Evolutionary conservation across 2,113 vertebrate species (phyloP), one percentile per base, ranked within the genome.

Genomic region (Phalacrocorax pelagicus): DNA sequence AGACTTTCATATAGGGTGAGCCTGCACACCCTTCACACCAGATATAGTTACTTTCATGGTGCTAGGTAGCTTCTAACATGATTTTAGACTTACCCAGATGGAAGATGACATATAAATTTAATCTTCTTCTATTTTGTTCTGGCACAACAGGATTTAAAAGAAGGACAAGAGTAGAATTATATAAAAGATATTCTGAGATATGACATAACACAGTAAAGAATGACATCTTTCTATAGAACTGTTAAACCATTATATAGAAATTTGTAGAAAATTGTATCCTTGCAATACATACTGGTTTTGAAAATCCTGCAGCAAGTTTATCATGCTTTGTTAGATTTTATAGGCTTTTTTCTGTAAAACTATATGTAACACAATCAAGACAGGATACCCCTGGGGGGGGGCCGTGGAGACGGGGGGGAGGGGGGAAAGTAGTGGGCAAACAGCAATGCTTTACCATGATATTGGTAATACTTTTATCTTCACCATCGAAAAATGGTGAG

Each of bases 31-130:
- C 74, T 94, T 93, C 93, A 90, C 79, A 92, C 54, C 36, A 93
- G 46, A 55, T 73, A 38, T n/a, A 59, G 71, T 88, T 94, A 38
- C 75, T 88, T 90, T 94, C 72, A 83, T 90, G 75, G 67, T 70
- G 32, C 36, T 42, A 62, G 70, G 13, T 58, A 83, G 27, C 16
- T 86, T n/a, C 72, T 90, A 92, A 88, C 34, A 62, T 20, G 54
- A 92, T 94, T 95, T 94, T 74, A 91, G 10, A 61, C 42, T 90
- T 93, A 92, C 46, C 67, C 54, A 77, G 88, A 86, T 88, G 17
- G 63, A 90, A 90, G 63, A 86, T 70, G 75, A 81, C 75, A 86
- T 90, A 94, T 44, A 93, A 93, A 92, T 69, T 36, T 88, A 95
- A 94, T 92, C 79, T 87, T 86, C 16, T 87, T 84, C 75, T 69